Base-by-base conservation (phyloP, 2,888 invertebrate species). In the Eristalis arbustorum region DNA sequence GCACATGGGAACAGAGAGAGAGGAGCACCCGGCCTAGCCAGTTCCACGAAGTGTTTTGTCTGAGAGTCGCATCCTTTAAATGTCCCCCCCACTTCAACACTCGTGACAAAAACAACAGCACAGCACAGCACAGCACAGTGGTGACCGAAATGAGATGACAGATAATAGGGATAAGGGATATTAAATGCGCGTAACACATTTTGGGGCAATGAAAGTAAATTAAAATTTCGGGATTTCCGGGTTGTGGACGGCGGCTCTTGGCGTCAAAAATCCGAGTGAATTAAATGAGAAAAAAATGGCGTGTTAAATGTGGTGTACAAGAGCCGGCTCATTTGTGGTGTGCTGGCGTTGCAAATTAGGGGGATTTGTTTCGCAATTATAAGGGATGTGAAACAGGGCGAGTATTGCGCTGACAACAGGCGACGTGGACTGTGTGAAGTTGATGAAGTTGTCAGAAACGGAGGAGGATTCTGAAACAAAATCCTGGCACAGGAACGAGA, bases 171-270 rank as follows among this genome's bases (percentile, higher is more conserved):
- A 42, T n/a, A 6, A n/a, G 40, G 42, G 64, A 81, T 75, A 71
- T 81, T 75, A 66, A 81, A 75, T 75, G 59, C 59, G 64, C 69
- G 42, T 80, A 68, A 64, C 68, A 74, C 56, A 80, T 23, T 71
- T 64, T 66, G 22, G 22, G 13, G 42, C 42, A 34, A 59, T 79
- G 72, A 66, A 67, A 79, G 66, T 66, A 66, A 61, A 59, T 72
- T 59, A 59, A 59, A 59, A 59, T n/a, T 23, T 23, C 59, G 49
- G 49, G 49, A 49, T 49, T 49, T 49, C 49, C 49, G 49, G 49
- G 18, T 49, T 49, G 49, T 18, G 49, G 49, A 18, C 49, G 49
- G 8, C 49, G 49, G 49, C n/a, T 18, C 18, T 18, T 18, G 49
- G 49, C 18, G 18, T 49, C 18, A 49, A n/a, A 18, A 49, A 49